phyloP scores from a whole-genome alignment of 2,113 vertebrate species.

The Cnemophilus loriae region DNA sequence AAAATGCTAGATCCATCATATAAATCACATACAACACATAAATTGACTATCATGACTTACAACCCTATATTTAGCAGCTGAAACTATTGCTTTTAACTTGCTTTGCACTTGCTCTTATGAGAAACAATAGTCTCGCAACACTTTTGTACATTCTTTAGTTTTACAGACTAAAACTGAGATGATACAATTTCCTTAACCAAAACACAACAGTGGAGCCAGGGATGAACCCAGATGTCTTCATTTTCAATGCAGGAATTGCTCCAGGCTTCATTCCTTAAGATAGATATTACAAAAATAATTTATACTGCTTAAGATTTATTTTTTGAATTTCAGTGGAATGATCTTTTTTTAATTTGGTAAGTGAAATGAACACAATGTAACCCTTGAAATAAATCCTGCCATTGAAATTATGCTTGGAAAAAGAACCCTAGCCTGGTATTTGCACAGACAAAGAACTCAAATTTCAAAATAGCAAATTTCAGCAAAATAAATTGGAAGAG shows the following conservation, averaged over 20 bases:
- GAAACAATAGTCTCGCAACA: neutral
- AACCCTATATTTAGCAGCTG: neutral
- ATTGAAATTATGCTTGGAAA: slow-evolving; percentile 4
- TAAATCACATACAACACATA: neutral
- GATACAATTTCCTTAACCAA: neutral
- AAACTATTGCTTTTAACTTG: neutral
- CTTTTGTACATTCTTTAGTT: neutral
- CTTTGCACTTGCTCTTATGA: neutral
- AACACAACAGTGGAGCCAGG: neutral
- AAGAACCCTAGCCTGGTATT: neutral
- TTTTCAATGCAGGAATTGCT: slow-evolving; percentile 11
- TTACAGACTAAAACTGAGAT: neutral
- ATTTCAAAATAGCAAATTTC: slow-evolving; percentile 16
- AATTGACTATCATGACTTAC: neutral
- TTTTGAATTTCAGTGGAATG: neutral
- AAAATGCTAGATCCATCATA: neutral
- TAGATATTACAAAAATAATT: slow-evolving; percentile 16
- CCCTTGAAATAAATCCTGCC: neutral
- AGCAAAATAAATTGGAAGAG: neutral
- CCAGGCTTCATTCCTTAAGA: slow-evolving; percentile 10
- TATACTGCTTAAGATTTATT: neutral
- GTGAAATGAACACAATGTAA: neutral
- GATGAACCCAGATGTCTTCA: neutral
- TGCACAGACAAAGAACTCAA: neutral
- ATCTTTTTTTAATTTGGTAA: neutral